Evolutionary conservation across 2,888 invertebrate genomes (phyloP).

Genomic region (Andrena fulva): DNA sequence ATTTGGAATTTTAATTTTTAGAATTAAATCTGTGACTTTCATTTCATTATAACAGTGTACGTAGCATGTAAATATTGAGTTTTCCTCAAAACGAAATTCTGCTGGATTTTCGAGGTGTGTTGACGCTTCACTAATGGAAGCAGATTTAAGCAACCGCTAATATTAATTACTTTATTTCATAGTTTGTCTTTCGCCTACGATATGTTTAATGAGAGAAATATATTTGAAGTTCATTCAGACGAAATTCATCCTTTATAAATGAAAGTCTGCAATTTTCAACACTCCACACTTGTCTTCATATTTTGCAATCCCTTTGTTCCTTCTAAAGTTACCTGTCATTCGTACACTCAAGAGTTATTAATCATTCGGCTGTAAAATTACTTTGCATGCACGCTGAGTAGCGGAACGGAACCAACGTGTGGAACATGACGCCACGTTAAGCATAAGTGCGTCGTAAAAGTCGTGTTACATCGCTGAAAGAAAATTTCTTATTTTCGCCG

Average conservation of each 20-base stretch:
- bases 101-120: no score
- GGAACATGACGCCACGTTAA: constrained; percentile 1
- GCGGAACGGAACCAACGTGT: background rate
- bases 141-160: no score
- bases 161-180: no score
- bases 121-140: no score
- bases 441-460: constrained; percentile 12
- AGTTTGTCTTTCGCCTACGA: no score
- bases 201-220: no score
- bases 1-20: no score
- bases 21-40: no score
- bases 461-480: background rate
- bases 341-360: background rate
- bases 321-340: background rate
- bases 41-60: no score
- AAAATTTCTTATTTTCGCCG: constrained; percentile 34
- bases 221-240: no score
- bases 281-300: background rate
- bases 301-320: background rate
- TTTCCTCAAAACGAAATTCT: no score
- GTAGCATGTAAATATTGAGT: no score
- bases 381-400: background rate
- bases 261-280: background rate
- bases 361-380: background rate
- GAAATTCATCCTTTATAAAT: background rate